Base-by-base conservation (phyloP, 2,888 invertebrate species). In the Meloe dianella region DNA sequence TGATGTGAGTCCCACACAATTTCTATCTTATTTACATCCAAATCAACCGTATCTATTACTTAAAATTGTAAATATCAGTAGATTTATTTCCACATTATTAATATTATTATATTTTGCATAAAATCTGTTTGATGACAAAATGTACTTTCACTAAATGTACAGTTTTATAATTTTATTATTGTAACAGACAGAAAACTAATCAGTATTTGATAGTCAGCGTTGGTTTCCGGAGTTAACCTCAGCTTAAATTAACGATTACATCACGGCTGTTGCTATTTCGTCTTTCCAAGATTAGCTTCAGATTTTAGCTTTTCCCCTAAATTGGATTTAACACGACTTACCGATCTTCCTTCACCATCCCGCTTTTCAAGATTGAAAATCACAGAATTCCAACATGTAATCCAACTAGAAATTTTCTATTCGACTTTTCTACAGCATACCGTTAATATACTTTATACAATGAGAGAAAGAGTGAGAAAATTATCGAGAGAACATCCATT, bases 1-100 rank as follows among this genome's bases (percentile, higher is more conserved):
- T 57, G 47, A 67, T 62, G 67, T 67, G 67, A 67, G 67, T 67
- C 56, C 41, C 10, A 17, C 57, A 17, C 29, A n/a, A 29, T 14
- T 32, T 41, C n/a, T 35, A 35, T 35, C 35, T 14, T 14, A 35
- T 35, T 35, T 35, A 35, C 35, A 5, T 32, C n/a, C 32, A 9
- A 32, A 32, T 35, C 3, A 12, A 10, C 12, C 2, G 27, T 27
- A 27, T 35, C 4, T 3, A 35, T 35, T 35, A 14, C 12, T 10
- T 35, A 3, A 30, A 4, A 35, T n/a, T n/a, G n/a, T n/a, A n/a
- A n/a, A n/a, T n/a, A n/a, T n/a, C n/a, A 35, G 12, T 14, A 35
- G 12, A 27, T 27, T 27, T 27, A 3, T 27, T 27, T 27, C 2
- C 27, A 27, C 27, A 27, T 10, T 41, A 41, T 17, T 10, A 22